These are phyloP conservation scores for Scytalopus superciliaris DNA, from an alignment of 2,113 vertebrate species.

Conservation along the genomic window DNA sequence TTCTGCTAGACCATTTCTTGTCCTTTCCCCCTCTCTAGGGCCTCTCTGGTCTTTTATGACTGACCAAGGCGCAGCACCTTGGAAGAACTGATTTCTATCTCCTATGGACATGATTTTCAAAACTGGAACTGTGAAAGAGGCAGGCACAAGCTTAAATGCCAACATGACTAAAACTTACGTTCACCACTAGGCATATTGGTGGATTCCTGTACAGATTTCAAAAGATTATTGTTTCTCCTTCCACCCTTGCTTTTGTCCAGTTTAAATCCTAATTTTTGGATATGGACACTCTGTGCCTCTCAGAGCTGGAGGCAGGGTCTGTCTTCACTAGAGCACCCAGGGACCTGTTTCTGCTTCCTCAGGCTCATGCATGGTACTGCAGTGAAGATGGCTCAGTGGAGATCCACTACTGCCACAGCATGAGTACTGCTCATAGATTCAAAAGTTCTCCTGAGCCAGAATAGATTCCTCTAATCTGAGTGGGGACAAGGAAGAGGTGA, in stretches of 20 bases:
- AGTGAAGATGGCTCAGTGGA: not conserved
- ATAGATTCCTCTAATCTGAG: not conserved
- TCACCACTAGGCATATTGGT: not conserved
- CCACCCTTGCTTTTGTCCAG: not conserved
- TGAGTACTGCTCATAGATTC: not conserved
- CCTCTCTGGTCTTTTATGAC: not conserved
- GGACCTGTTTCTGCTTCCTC: not conserved
- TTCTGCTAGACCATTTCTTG: not conserved
- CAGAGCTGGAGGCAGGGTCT: not conserved
- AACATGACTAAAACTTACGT: not conserved
- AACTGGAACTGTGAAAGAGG: not conserved
- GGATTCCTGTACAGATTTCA: not conserved
- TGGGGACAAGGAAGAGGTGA: not conserved
- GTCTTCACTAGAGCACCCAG: not conserved
- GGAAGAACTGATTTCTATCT: not conserved
- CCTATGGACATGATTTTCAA: not conserved
- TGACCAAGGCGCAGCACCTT: not conserved
- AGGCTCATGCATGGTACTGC: fast-evolving
- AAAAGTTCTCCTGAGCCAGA: not conserved
- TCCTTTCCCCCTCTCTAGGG: not conserved
- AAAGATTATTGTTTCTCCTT: not conserved
- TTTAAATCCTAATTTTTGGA: not conserved
- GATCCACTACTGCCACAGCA: not conserved
- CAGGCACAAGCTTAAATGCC: not conserved
- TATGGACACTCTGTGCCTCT: not conserved